phyloP scores from a whole-genome alignment of 2,797 vertebrate species.

The Neosilurus hyrtlii region DNA sequence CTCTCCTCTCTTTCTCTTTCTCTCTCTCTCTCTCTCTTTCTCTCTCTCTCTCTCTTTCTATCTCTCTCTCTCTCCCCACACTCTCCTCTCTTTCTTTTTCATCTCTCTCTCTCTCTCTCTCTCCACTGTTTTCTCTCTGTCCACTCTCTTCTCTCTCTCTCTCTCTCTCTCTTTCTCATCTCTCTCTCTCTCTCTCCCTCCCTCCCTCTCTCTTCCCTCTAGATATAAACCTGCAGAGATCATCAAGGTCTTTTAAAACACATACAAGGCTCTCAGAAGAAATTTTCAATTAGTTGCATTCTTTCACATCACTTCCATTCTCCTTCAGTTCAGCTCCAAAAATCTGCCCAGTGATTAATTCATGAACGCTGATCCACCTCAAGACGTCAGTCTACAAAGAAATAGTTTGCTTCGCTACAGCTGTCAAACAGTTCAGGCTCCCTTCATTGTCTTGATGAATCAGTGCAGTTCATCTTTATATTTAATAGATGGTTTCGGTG shows the following conservation, averaged over 20 bases:
- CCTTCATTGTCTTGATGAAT: neutral
- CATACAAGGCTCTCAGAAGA: slow-evolving; percentile 52
- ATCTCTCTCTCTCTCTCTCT: slow-evolving; percentile 36
- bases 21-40: neutral
- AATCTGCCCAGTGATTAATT: neutral
- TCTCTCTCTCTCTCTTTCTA: slow-evolving; percentile 56
- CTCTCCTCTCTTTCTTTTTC: slow-evolving; percentile 58
- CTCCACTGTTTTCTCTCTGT: too few relatives aligned
- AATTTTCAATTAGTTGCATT: slow-evolving; percentile 28
- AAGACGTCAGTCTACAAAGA: slow-evolving; percentile 45
- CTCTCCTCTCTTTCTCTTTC: slow-evolving; percentile 33
- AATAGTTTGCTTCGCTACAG: slow-evolving; percentile 7
- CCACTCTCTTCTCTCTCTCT: too few relatives aligned
- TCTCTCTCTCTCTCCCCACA: slow-evolving; percentile 32
- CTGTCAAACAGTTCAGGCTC: neutral
- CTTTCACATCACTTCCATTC: neutral
- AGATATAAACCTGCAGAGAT: slow-evolving; percentile 66
- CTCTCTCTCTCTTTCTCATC: slow-evolving; percentile 45
- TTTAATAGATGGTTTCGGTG: neutral
- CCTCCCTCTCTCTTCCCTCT: slow-evolving; percentile 54
- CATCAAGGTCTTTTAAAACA: slow-evolving; percentile 66
- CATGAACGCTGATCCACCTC: neutral
- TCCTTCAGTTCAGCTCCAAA: neutral
- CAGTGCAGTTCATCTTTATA: neutral
- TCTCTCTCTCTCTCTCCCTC: slow-evolving; percentile 54